phyloP scores from a whole-genome alignment of 2,113 vertebrate species.

The Dendrocopos noguchii region DNA sequence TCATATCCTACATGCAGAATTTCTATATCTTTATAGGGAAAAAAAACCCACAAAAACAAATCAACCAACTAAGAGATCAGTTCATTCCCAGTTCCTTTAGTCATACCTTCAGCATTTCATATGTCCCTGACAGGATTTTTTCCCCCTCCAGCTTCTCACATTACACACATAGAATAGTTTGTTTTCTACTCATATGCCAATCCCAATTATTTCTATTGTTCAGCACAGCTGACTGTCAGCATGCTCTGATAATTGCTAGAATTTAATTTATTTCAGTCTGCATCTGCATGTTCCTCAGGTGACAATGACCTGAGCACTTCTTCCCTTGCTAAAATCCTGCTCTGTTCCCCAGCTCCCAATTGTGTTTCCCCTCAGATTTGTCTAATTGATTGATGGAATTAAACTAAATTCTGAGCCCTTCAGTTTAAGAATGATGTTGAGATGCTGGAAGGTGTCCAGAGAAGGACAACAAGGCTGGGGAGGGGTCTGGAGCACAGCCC shows the following conservation, averaged over 20 bases:
- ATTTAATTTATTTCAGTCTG: constrained; percentile 14
- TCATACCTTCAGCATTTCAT: background rate
- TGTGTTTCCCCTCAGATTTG: background rate
- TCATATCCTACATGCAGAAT: background rate
- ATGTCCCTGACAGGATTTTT: background rate
- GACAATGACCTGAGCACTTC: constrained; percentile 5
- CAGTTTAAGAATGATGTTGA: no score
- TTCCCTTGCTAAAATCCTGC: background rate
- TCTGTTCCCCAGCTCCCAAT: background rate
- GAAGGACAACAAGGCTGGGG: no score
- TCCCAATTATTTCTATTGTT: background rate
- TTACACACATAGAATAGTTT: background rate
- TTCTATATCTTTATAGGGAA: background rate
- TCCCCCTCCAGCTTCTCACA: background rate
- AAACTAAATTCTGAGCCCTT: background rate
- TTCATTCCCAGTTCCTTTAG: background rate
- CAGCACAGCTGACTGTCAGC: background rate
- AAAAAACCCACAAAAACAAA: background rate
- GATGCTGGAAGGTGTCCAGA: no score
- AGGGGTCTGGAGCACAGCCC: no score
- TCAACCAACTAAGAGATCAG: background rate
- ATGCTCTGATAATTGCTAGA: background rate
- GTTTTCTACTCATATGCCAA: background rate
- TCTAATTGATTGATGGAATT: constrained; percentile 47
- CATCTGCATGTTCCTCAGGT: background rate